Base-by-base conservation (phyloP, 2,888 invertebrate species). In the Parascotia fuliginaria region DNA sequence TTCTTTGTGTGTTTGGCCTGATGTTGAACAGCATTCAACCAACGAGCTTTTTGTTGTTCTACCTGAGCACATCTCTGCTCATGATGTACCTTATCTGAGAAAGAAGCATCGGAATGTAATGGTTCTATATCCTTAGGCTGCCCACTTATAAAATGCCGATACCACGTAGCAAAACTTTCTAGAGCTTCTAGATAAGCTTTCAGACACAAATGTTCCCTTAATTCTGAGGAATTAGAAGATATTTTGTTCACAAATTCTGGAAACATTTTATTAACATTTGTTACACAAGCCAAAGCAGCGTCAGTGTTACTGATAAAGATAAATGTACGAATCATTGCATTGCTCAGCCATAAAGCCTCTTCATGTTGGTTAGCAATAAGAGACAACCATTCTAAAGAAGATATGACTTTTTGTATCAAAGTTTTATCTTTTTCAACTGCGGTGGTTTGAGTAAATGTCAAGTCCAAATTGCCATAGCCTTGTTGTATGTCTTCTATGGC, bases 81-180 rank as follows among this genome's bases (percentile, higher is more conserved):
- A 74, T 95, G 94, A 1, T 97, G 97, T 15, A 98, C 96, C 82
- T 96, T 96, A 75, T 98, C 98, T 0, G 97, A 95, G 77, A 98
- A 98, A 38, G 95, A 94, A 4, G 95, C 94, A 68, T 93, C 93
- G 11, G 93, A 75, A 0, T 92, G 83, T 22, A 94, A 80, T 9
- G 92, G 85, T 31, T 94, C 94, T 0, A 96, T 94, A 55, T 94
- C 94, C 44, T 93, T 93, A 0, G 98, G 98, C 80, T 95, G 95
- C 0, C 94, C 95, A 74, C 96, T 95, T 75, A 97, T 95, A 64
- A 94, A 96, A 73, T 96, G 95, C 60, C 96, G 94, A 65, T 96
- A 96, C 98, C 98, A 98, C 69, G 97, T 96, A 58, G 95, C 95
- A 85, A 98, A 98, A 5, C 96, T 95, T 83, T 98, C 97, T 54